Base-by-base conservation (phyloP, 2,888 invertebrate species). In the Synanthedon tipuliformis region DNA sequence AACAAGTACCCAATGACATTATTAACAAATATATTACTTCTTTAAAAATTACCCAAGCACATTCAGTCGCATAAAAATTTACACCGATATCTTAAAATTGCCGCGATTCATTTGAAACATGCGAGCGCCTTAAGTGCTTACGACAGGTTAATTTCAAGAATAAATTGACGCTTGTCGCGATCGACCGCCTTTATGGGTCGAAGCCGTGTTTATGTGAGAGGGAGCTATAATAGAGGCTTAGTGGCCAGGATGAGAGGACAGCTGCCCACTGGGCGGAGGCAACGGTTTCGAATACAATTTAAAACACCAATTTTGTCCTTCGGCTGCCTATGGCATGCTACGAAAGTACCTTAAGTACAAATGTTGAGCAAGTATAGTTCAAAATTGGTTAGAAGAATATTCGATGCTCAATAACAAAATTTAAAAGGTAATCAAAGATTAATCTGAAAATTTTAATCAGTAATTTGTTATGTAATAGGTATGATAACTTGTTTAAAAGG, bases 61-160 rank as follows among this genome's bases (percentile, higher is more conserved):
- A 45, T n/a, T 45, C 45, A 45, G 45, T 15, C 45, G 15, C 45
- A 45, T 45, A 45, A 45, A 45, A 45, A 45, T 45, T 45, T 45
- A 45, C 45, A 45, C 45, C 15, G 45, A 45, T 45, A 54, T 51
- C 49, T 51, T 51, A 57, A 52, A 45, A 53, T 51, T 48, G n/a
- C 51, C 62, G 65, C 66, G 69, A 67, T 68, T 73, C 70, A 71
- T 75, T 78, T 74, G 67, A 71, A 68, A 69, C 58, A 57, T 58
- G 59, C 59, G 59, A 59, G 60, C 61, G 69, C 66, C 65, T 73
- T 81, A 79, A 81, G 75, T 77, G 74, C 72, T 69, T 68, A 71
- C 75, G 81, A 85, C 86, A 81, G 80, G 81, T 83, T 84, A 81
- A 84, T 86, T 85, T 74, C 64, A 78, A 78, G 76, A 82, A 81